Evolutionary conservation across 2,113 vertebrate species (phyloP).

Genomic region (Dromaius novaehollandiae): DNA sequence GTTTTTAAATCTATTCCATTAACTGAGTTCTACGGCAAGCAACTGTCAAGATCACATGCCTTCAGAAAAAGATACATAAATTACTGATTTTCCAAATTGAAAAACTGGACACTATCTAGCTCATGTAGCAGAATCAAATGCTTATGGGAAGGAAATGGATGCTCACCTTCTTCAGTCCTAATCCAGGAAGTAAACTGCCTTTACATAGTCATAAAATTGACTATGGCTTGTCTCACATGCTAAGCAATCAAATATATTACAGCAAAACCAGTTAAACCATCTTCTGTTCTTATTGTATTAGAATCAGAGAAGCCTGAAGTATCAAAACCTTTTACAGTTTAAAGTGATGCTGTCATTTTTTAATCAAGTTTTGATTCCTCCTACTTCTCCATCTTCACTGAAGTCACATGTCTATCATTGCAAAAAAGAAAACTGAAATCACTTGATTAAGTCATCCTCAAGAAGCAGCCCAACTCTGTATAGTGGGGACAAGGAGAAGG

Average conservation of each 20-base stretch:
- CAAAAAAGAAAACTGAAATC: not conserved
- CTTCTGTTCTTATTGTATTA: not conserved
- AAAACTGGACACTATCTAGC: not conserved
- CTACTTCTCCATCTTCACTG: not conserved
- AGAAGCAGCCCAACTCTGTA: fast-evolving
- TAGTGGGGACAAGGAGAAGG: fast-evolving
- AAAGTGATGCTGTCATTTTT: not conserved
- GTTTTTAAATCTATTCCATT: not conserved
- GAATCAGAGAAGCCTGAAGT: not conserved
- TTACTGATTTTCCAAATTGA: not conserved
- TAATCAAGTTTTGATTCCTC: not conserved
- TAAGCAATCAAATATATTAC: not conserved
- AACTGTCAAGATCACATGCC: not conserved
- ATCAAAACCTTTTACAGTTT: not conserved
- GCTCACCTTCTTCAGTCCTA: not conserved
- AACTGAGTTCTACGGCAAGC: not conserved
- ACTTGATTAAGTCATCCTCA: not conserved
- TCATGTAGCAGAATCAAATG: not conserved
- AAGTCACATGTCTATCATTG: not conserved
- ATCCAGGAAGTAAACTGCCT: not conserved
- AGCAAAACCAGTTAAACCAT: not conserved
- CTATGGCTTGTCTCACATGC: not conserved
- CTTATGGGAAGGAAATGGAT: not conserved
- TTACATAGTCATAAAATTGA: not conserved
- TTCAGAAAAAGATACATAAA: not conserved